phyloP scores from a whole-genome alignment of 2,888 invertebrate genomes.

The Cerastis rubricosa region DNA sequence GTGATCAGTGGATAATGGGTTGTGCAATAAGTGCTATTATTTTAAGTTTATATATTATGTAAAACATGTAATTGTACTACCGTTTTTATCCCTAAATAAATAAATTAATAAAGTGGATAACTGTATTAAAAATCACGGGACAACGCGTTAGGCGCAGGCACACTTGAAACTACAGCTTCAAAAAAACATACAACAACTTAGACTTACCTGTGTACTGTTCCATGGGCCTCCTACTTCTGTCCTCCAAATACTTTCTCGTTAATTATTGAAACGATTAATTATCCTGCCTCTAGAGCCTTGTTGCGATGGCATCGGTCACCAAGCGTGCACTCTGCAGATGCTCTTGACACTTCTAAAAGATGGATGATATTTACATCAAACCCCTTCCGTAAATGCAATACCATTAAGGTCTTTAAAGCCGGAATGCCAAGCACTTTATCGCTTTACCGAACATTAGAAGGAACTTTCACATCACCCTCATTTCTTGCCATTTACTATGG shows the following conservation, averaged over 20 bases:
- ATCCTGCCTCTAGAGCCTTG: background rate
- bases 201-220: background rate
- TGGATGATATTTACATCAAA: background rate
- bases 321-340: constrained; percentile 20
- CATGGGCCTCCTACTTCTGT: background rate
- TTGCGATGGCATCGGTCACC: constrained; percentile 9
- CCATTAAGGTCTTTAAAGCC: constrained; percentile 5
- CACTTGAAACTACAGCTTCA: background rate
- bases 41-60: no score
- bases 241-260: background rate
- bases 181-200: no score
- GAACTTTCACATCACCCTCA: constrained; percentile 22
- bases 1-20: no score
- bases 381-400: constrained; percentile 21
- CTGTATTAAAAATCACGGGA: background rate
- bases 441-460: constrained; percentile 11
- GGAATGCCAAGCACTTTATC: constrained; percentile 20
- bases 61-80: no score
- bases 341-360: constrained; percentile 14
- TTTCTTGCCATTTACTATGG: constrained; percentile 47
- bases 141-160: background rate
- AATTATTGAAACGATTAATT: constrained; percentile 27
- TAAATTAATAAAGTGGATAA: no score
- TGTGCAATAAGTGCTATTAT: no score
- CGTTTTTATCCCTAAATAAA: no score